Conservation (phyloP, 2,888 invertebrate genomes). For the Neocrepidodera transversa region DNA sequence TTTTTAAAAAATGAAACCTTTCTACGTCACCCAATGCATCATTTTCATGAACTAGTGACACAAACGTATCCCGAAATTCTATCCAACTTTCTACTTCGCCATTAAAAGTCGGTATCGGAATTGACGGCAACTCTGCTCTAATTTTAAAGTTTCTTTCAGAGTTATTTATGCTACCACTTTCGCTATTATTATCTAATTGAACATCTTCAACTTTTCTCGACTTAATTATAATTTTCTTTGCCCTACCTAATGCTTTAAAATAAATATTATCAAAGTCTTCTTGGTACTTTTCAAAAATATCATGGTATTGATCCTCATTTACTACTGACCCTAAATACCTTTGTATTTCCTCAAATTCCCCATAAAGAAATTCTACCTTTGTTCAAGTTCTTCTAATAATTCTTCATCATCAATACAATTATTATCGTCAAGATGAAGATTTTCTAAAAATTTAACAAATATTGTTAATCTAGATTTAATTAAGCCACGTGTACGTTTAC, state of each 20-base stretch:
- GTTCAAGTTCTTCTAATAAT: too few relatives aligned
- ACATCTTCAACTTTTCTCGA: neutral
- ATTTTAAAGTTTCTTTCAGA: neutral
- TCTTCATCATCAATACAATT: too few relatives aligned
- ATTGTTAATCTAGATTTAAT: neutral
- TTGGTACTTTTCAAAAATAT: too few relatives aligned
- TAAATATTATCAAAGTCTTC: too few relatives aligned
- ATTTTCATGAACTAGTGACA: slow-evolving; percentile 26
- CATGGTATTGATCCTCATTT: too few relatives aligned
- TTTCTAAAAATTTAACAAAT: slow-evolving; percentile 12
- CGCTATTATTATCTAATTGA: too few relatives aligned
- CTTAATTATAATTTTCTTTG: neutral
- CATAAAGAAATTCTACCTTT: too few relatives aligned
- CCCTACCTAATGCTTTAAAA: too few relatives aligned
- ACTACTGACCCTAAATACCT: too few relatives aligned
- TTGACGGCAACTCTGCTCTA: slow-evolving; percentile 13
- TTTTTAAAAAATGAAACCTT: slow-evolving; percentile 29
- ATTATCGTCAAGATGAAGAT: too few relatives aligned
- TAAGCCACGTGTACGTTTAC: neutral
- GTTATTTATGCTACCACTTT: neutral
- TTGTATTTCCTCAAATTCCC: too few relatives aligned
- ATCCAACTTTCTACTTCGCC: slow-evolving; percentile 20
- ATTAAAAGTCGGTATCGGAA: slow-evolving; percentile 26
- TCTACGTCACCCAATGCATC: slow-evolving; percentile 14
- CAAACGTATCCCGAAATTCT: slow-evolving; percentile 26